Evolutionary conservation across 2,888 invertebrate species (phyloP), one percentile per base, ranked within the genome.

Genomic region (Drosophila neotestacea): DNA sequence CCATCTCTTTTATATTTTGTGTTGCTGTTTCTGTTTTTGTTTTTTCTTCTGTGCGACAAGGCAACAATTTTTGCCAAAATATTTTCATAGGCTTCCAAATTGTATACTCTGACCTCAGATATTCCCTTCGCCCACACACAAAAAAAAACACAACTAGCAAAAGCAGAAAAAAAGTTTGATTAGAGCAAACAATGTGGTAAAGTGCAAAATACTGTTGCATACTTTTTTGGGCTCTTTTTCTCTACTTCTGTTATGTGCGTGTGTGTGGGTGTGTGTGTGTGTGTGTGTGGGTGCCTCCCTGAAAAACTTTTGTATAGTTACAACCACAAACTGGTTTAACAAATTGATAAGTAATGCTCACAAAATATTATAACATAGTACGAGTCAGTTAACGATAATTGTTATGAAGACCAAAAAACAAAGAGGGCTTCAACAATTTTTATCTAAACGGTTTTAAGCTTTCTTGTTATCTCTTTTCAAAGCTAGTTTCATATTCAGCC

Each of bases 181-280:
- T 85, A 59, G 70, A 76, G 77, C 66, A 76, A 85, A 78, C 74
- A 77, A 66, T 77, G 74, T 60, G 75, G 66, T 34, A 67, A 79
- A 81, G 86, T 81, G 81, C 77, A 81, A 83, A 85, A 85, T 73
- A 77, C 73, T 81, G 81, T 85, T 81, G 83, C 81, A 80, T 85
- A 73, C 81, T 85, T 81, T 74, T 66, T 51, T 47, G 59, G 46
- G 46, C 46, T 54, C 16, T 9, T 11, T 39, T 47, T 7, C 28
- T 52, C 16, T 30, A n/a, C 39, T 34, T 36, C 34, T n/a, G 13
- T 13, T 34, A 11, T 59, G 30, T 39, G 36, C 6, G 16, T 32
- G 30, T 16, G 36, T 38, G 38, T 6, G 38, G n/a, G n/a, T 22
- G 28, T 32, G 30, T 62, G 47, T 10, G 38, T n/a, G 34, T 6